Conservation (phyloP, 2,113 vertebrate genomes). For the Verasper variegatus region DNA sequence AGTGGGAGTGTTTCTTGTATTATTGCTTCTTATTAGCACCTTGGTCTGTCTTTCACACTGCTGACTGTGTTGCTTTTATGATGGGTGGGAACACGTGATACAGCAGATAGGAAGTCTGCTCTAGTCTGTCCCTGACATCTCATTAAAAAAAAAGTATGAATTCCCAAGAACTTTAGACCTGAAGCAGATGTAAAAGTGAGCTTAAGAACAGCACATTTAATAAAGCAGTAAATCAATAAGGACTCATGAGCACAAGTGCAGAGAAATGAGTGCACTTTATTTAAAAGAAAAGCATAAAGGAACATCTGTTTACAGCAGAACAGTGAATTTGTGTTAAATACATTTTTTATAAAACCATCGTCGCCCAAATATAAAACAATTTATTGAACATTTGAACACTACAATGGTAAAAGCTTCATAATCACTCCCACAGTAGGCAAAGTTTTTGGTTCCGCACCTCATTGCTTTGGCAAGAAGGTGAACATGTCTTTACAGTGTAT, state of each 20-base stretch:
- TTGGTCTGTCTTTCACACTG: slow-evolving; percentile 32
- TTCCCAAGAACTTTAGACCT: neutral
- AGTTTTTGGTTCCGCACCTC: slow-evolving; percentile 84
- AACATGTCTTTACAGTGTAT: slow-evolving; percentile 89
- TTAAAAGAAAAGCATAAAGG: slow-evolving; percentile 93
- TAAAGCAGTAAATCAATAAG: slow-evolving; percentile 2
- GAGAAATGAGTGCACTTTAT: slow-evolving; percentile 87
- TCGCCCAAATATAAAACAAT: slow-evolving; percentile 94
- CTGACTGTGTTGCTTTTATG: slow-evolving; percentile 74
- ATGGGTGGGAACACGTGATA: slow-evolving; percentile 56
- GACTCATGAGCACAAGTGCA: slow-evolving; percentile 28
- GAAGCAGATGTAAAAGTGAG: neutral
- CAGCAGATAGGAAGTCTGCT: slow-evolving; percentile 26
- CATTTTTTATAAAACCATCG: slow-evolving; percentile 87
- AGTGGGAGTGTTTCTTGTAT: slow-evolving; percentile 35
- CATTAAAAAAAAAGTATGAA: slow-evolving; percentile 32
- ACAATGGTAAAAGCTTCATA: slow-evolving; percentile 91
- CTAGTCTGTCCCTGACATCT: slow-evolving; percentile 1
- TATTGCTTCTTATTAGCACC: slow-evolving; percentile 47
- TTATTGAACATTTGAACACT: slow-evolving; percentile 90
- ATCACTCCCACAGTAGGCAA: slow-evolving; percentile 87
- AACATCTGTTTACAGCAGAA: slow-evolving; percentile 93
- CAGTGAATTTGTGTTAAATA: slow-evolving; percentile 96
- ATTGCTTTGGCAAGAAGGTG: slow-evolving; percentile 93
- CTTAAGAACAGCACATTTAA: neutral